Percentiles rank a stretch among this genome's conserved stretches.
Conservation (phyloP, 2,888 invertebrate species). For the Leptopilina myrica region DNA sequence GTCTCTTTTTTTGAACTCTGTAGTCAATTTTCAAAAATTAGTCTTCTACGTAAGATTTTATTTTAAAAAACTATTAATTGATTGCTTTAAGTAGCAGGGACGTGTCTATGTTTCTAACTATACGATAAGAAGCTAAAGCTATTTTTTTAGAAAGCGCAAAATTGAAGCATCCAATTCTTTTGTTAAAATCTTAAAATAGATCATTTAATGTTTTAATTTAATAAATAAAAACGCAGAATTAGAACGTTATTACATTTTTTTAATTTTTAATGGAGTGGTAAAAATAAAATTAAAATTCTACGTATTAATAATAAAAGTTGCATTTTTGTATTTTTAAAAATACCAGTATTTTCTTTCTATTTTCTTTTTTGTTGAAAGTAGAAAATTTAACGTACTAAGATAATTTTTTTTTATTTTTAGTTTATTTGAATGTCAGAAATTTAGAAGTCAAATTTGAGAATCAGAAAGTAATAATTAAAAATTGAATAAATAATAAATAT, state of each 20-base stretch:
- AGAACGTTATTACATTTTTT: background rate
- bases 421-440: no score
- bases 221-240: background rate
- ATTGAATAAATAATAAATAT: no score
- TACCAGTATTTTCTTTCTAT: no score
- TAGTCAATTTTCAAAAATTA: background rate
- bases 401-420: no score
- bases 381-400: no score
- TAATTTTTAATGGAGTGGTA: background rate
- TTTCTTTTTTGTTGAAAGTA: no score
- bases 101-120: background rate
- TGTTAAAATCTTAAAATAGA: background rate
- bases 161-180: background rate
- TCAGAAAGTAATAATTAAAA: no score
- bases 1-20: background rate
- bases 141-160: background rate
- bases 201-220: background rate
- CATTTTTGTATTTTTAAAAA: background rate
- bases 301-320: slow-evolving; percentile 1
- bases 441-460: no score
- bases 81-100: background rate
- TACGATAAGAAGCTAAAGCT: background rate
- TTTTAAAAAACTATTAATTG: no score
- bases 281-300: background rate
- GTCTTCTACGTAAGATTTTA: background rate